These are phyloP conservation scores for Tanaodytes sp. DNA, from an alignment of 2,888 invertebrate species.

Conservation along the genomic window DNA sequence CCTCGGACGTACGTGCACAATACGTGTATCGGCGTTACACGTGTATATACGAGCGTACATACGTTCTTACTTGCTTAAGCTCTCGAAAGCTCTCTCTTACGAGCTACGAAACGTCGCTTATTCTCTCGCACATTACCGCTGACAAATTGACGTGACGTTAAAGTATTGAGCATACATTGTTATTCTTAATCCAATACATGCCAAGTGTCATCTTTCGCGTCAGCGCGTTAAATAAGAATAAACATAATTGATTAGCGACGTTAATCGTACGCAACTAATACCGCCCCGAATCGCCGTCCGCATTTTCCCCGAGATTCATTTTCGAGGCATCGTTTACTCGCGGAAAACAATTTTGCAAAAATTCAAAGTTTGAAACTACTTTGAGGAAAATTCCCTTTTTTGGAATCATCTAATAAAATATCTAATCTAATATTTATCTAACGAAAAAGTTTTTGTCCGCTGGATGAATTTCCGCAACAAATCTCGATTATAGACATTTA, in stretches of 20 bases:
- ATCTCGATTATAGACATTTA: too few relatives aligned
- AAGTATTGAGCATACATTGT: constrained; percentile 53
- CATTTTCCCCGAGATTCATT: too few relatives aligned
- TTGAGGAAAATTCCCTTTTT: too few relatives aligned
- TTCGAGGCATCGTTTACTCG: too few relatives aligned
- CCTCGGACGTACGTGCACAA: constrained; percentile 41
- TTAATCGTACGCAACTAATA: constrained; percentile 8
- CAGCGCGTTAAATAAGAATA: constrained; percentile 38
- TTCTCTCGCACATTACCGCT: constrained; percentile 44
- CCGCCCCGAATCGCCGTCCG: too few relatives aligned
- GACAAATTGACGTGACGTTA: constrained; percentile 52
- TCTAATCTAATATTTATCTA: too few relatives aligned
- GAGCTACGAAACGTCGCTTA: constrained; percentile 23
- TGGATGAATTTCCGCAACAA: too few relatives aligned
- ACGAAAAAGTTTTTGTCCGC: too few relatives aligned
- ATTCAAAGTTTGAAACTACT: too few relatives aligned
- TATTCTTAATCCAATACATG: constrained; percentile 50
- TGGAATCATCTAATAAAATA: too few relatives aligned
- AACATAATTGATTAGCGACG: constrained; percentile 34
- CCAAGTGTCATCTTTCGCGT: constrained; percentile 45
- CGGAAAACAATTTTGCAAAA: too few relatives aligned
- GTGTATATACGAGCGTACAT: constrained; percentile 1
- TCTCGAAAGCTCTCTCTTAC: constrained; percentile 26
- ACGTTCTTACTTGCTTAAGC: too few relatives aligned
- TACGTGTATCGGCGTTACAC: constrained; percentile 22